Base-by-base conservation (phyloP, 2,797 vertebrate species). In the Anableps anableps region DNA sequence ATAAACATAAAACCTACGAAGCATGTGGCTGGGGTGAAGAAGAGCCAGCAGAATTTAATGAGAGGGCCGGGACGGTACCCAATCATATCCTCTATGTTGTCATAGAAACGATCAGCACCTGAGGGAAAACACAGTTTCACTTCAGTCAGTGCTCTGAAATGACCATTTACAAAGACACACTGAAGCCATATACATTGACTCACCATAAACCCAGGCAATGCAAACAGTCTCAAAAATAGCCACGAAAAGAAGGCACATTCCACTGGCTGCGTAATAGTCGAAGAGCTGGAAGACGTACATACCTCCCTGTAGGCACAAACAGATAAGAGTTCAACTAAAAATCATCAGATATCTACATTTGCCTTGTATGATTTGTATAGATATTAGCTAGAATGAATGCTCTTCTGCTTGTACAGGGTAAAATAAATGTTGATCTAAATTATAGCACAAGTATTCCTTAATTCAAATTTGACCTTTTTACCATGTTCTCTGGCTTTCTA, bases 231-330 rank as follows among this genome's bases (percentile, higher is more conserved):
- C 98, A 83, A 99, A 99, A 93, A 98, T 91, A 83, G 97, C 97
- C 86, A 99, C 98, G 4, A 99, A 99, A 75, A 99, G 97, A 58
- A 99, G 95, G 77, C 97, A 98, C 96, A 98, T 98, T 88, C 98
- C 98, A 72, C 98, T 99, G 93, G 98, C 98, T 70, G 98, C 98
- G 0, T 99, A 99, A 91, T 98, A 98, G 93, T 99, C 98, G 80
- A 99, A 99, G 80, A 99, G 96, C 94, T 99, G 98, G 90, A 99
- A 99, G 78, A 99, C 81, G 7, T 99, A 99, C 97, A 99, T 98
- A 72, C 98, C 98, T 23, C 98, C 98, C 98, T 99, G 92, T 50
- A 85, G 88, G 85, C 38, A 86, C 14, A 92, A 51, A 88, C 31
- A 92, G n/a, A 86, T 13, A 74, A 4, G 14, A 4, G 70, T 68